Evolutionary conservation across 2,888 invertebrate genomes (phyloP).

Genomic region (Callyntrura guangdongensis): DNA sequence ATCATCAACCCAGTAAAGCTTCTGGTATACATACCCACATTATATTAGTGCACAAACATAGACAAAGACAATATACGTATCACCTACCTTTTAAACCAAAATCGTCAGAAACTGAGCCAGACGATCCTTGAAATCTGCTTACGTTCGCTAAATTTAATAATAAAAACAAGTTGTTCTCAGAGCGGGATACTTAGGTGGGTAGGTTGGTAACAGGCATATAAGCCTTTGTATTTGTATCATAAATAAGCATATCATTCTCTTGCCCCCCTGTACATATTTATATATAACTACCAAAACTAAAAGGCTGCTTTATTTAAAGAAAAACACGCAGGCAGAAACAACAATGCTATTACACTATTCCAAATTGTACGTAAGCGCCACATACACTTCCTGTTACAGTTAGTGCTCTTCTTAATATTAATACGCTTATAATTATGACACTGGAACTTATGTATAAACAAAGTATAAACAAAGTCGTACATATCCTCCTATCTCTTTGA

Average conservation of each 20-base stretch:
- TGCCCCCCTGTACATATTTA: background rate
- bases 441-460: background rate
- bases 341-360: background rate
- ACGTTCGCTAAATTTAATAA: conserved; percentile 80
- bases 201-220: background rate
- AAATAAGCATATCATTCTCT: background rate
- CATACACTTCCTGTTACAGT: background rate
- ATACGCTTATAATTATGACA: conserved; percentile 29
- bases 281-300: background rate
- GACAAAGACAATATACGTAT: conserved; percentile 16
- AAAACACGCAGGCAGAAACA: background rate
- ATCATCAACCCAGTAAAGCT: conserved; percentile 17
- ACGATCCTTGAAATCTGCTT: conserved; percentile 82
- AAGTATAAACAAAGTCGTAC: conserved; percentile 12
- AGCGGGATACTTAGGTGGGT: background rate
- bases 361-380: background rate
- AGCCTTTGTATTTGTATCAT: background rate
- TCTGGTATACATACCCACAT: background rate
- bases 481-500: background rate
- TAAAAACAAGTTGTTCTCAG: conserved; percentile 65
- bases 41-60: conserved; percentile 59
- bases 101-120: conserved; percentile 82
- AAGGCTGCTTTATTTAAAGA: background rate
- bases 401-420: conserved; percentile 39
- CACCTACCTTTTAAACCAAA: conserved; percentile 84